A percentile compares a stretch with the other conserved stretches of the same genome.
Conservation (phyloP, 2,888 invertebrate genomes). For the Volucella zonaria region DNA sequence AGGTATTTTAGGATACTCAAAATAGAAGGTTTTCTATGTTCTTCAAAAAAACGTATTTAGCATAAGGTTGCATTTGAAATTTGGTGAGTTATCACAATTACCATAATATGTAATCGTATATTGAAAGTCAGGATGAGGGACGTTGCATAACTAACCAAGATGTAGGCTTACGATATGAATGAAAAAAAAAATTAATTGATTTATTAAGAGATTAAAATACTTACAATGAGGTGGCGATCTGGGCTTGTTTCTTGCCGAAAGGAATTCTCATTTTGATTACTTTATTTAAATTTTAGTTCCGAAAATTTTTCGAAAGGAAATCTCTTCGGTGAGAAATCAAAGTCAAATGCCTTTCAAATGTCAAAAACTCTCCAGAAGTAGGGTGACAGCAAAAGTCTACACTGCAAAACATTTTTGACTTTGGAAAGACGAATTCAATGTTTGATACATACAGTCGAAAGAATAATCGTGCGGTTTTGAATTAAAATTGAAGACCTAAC, state of each 20-base stretch:
- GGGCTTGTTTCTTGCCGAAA: conserved; percentile 86
- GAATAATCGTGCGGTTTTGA: no score
- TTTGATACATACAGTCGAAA: no score
- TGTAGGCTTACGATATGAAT: conserved; percentile 73
- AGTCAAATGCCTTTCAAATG: no score
- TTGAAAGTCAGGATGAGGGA: not conserved
- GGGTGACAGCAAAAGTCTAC: conserved; percentile 8
- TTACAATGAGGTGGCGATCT: conserved; percentile 84
- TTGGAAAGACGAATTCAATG: no score
- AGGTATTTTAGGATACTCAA: no score
- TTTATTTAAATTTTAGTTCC: not conserved
- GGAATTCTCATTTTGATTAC: conserved; percentile 79
- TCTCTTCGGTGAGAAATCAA: conserved; percentile 7
- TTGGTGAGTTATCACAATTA: not conserved
- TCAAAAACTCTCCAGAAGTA: not conserved
- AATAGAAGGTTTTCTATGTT: not conserved
- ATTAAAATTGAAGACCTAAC: no score
- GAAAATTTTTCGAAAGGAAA: conserved; percentile 5
- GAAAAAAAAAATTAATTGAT: not conserved
- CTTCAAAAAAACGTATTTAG: not conserved
- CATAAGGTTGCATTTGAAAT: not conserved
- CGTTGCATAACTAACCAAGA: conserved; percentile 28
- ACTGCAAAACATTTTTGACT: no score
- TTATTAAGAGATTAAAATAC: conserved; percentile 73
- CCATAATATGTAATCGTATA: no score